Evolutionary conservation across 2,113 vertebrate species (phyloP).

Genomic region (Lates calcarifer): DNA sequence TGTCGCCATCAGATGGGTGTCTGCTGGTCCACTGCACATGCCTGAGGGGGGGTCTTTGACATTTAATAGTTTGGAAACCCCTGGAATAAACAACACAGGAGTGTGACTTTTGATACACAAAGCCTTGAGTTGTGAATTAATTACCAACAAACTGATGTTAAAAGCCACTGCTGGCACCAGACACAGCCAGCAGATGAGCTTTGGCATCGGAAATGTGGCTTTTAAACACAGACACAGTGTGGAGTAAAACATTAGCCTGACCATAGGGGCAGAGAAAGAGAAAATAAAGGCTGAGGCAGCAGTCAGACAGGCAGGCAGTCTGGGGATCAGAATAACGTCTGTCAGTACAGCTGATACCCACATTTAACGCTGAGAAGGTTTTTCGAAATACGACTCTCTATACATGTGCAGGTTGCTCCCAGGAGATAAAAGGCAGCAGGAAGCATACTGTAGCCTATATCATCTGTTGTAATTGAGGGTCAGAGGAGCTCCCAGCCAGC

Average conservation of each 20-base stretch:
- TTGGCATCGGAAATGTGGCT: conserved; percentile 35
- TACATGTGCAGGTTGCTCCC: conserved; percentile 54
- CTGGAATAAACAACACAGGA: neutral
- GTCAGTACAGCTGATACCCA: conserved; percentile 59
- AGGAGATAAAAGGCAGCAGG: conserved; percentile 52
- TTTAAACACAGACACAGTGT: conserved; percentile 50
- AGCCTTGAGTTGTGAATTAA: conserved; percentile 34
- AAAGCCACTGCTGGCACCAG: conserved; percentile 25
- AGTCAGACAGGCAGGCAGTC: conserved; percentile 49
- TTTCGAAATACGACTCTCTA: conserved; percentile 46
- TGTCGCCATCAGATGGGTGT: conserved; percentile 25
- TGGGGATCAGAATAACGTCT: conserved; percentile 50
- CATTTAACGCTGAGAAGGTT: conserved; percentile 45
- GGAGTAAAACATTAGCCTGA: conserved; percentile 42
- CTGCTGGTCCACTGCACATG: conserved; percentile 20
- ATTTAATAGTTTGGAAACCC: conserved; percentile 8
- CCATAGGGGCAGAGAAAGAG: conserved; percentile 6
- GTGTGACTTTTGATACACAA: conserved; percentile 24
- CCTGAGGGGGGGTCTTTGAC: neutral
- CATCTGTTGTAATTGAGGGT: conserved; percentile 54
- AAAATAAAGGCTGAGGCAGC: conserved; percentile 56
- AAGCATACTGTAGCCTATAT: conserved; percentile 33
- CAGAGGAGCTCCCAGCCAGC: conserved; percentile 37
- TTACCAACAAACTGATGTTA: conserved; percentile 44
- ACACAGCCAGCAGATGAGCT: conserved; percentile 10